A percentile compares a stretch with the other conserved stretches of the same genome.
phyloP scores from a whole-genome alignment of 2,888 invertebrate species.

The Balanococcus diminutus region DNA sequence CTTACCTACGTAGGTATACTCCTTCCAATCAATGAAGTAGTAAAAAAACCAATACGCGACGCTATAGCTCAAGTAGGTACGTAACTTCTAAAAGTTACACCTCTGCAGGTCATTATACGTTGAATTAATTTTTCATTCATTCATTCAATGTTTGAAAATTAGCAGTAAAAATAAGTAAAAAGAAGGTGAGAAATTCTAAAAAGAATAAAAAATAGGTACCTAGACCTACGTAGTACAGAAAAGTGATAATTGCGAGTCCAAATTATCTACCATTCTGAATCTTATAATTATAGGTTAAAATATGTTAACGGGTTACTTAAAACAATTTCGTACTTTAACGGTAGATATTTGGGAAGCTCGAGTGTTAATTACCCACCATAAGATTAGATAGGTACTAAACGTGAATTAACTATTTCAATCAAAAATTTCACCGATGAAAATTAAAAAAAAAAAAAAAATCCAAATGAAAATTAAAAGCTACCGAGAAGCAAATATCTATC shows the following conservation, averaged over 20 bases:
- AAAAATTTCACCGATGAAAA: not conserved
- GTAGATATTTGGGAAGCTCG: not conserved
- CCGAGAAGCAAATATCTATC: not conserved
- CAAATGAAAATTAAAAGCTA: not conserved
- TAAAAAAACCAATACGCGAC: no score
- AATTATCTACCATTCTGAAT: not conserved
- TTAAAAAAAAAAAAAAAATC: not conserved
- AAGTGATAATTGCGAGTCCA: not conserved
- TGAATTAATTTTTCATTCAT: no score
- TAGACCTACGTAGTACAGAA: not conserved
- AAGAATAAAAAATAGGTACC: not conserved
- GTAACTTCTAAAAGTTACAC: no score
- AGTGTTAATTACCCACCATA: not conserved
- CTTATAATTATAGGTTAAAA: not conserved
- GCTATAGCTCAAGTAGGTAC: no score
- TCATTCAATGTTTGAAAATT: no score
- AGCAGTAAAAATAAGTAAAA: no score
- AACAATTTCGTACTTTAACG: not conserved
- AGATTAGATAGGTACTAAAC: not conserved
- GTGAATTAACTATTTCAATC: not conserved
- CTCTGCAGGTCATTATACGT: no score
- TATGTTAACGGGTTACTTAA: not conserved
- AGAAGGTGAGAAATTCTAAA: not conserved
- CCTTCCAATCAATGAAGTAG: slow-evolving; percentile 3
- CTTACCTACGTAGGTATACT: no score